Conservation (phyloP, 2,888 invertebrate species). For the Coleophora deauratella region DNA sequence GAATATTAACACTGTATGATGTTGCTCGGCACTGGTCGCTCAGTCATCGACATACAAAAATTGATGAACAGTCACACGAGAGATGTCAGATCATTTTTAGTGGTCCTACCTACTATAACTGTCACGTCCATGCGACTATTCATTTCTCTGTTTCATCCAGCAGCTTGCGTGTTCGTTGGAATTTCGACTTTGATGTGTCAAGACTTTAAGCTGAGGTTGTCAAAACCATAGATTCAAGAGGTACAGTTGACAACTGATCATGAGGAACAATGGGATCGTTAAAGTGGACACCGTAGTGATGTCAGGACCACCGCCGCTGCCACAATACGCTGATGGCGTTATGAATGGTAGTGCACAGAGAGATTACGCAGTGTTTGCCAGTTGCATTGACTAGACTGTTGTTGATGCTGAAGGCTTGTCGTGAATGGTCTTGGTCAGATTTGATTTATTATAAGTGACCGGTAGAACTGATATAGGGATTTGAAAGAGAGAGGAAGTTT, state of each 20-base stretch:
- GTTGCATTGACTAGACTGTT: too few species aligned
- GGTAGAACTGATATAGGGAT: too few species aligned
- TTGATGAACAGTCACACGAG: slow-evolving; percentile 58
- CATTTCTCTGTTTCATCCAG: slow-evolving; percentile 40
- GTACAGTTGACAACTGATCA: slow-evolving; percentile 56
- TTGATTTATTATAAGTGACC: too few species aligned
- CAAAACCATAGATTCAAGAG: slow-evolving; percentile 20
- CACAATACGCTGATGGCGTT: slow-evolving; percentile 31
- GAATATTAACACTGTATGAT: slow-evolving; percentile 12
- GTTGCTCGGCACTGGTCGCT: too few species aligned
- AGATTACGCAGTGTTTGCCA: slow-evolving; percentile 4
- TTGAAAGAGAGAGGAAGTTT: too few species aligned
- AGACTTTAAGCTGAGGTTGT: not conserved
- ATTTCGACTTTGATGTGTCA: slow-evolving; percentile 24
- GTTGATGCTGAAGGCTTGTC: too few species aligned
- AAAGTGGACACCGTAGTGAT: slow-evolving; percentile 57
- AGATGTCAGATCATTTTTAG: slow-evolving; percentile 56
- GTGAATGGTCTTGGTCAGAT: not conserved
- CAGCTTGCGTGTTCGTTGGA: slow-evolving; percentile 11
- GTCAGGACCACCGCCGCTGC: slow-evolving; percentile 54
- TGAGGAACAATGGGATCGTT: slow-evolving; percentile 66
- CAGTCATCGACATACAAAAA: slow-evolving; percentile 35
- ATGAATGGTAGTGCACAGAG: slow-evolving; percentile 21
- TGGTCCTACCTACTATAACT: slow-evolving; percentile 50
- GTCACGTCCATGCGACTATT: slow-evolving; percentile 48